Base-by-base conservation (phyloP, 2,797 vertebrate genomes). In the Oophaga sylvatica region DNA sequence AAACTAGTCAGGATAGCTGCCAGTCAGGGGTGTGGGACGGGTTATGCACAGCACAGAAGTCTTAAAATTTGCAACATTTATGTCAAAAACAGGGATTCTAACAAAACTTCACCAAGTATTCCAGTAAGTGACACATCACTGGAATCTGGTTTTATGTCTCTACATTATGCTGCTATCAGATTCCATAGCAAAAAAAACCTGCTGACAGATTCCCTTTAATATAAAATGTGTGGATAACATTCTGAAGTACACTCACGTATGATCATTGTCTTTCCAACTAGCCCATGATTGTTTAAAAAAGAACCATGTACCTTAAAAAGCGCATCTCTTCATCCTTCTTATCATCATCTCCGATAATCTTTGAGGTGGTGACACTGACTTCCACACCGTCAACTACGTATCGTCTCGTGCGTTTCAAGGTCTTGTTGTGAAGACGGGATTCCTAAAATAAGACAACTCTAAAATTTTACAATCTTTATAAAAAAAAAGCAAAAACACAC, bases 271-370 rank as follows among this genome's bases (percentile, higher is more conserved):
- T 13, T 13, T 29, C 26, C n/a, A 29, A 67, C 65, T 5, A 15
- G 65, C 35, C 3, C 35, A 41, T 3, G 35, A 41, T 41, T 59
- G 57, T 67, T 67, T 26, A 67, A 29, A 11, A 73, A 3, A 73
- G 31, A 45, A 73, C 9, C 22, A 45, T 95, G 91, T 93, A 95
- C 98, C 98, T 98, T 92, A 99, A 95, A 86, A 98, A 99, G 80
- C 98, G 93, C 97, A 99, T 99, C 92, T 99, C 98, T 89, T 99
- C 98, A 1, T 98, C 97, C 90, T 99, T 99, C 94, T 98, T 98
- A 93, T 99, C 97, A 59, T 99, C 98, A 0, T 99, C 98, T 0
- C 94, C 92, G 93, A 99, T 98, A 93, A 99, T 98, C 94, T 99
- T 99, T 0, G 97, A 98, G 65, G 98, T 99, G 88, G 98, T 99